These are phyloP conservation scores for Bolinopsis microptera DNA, from an alignment of 37 sponge, comb jelly and placozoan genomes.

Conservation along the genomic window DNA sequence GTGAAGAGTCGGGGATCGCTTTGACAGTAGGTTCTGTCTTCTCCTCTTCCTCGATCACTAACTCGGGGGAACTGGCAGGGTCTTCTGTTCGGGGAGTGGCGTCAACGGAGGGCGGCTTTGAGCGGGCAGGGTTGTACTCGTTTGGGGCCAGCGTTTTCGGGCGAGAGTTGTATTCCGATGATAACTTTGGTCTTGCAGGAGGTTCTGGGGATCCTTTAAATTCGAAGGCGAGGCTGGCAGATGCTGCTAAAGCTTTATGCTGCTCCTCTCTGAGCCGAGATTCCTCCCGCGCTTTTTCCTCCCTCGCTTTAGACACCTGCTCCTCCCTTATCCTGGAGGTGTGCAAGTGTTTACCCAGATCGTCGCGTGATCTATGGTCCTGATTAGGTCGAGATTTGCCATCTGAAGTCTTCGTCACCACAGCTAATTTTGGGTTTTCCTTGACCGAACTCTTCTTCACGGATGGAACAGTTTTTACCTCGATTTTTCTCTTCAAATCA, in stretches of 20 bases:
- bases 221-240: constrained; percentile 29
- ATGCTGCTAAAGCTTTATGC: not conserved
- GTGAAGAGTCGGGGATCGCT: constrained; percentile 66
- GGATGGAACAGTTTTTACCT: constrained; percentile 47
- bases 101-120: not conserved
- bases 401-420: not conserved
- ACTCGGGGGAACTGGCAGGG: constrained; percentile 43
- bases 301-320: not conserved
- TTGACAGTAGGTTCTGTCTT: not conserved
- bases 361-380: not conserved
- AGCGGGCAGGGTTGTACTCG: not conserved
- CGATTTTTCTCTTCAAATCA: constrained; percentile 23
- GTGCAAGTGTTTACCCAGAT: not conserved
- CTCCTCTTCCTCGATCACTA: constrained; percentile 60
- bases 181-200: not conserved
- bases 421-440: constrained; percentile 28
- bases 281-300: constrained; percentile 4
- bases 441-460: not conserved
- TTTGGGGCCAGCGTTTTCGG: not conserved
- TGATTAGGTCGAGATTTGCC: not conserved
- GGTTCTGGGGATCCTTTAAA: constrained; percentile 40
- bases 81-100: not conserved
- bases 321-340: constrained; percentile 21
- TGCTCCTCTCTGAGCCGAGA: not conserved
- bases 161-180: not conserved